Evolutionary conservation across 53 echinoderm and acorn worm genomes (phyloP), one percentile per base, ranked within the genome.

Genomic region (Glandiceps talaboti): DNA sequence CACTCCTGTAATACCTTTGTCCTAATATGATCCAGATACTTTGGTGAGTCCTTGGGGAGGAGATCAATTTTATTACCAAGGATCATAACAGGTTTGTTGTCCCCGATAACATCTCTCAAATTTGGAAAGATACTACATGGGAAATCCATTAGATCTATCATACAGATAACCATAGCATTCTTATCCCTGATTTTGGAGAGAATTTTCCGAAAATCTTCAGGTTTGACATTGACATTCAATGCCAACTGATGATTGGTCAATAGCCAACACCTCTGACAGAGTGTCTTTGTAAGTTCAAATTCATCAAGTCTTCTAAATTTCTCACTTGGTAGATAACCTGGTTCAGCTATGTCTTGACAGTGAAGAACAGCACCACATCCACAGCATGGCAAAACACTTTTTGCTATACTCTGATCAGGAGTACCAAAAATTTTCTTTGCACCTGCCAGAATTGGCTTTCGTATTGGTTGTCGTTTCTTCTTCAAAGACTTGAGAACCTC

Each of bases 331-430:
- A 99, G 29, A 31, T 89, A 99, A 20, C 99, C 99, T 27, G 91
- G 93, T 1, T 26, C 64, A 28, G 81, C 72, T 0, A 74, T 79
- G 32, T 89, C 88, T 25, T 93, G 86, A 73, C 89, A 91, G 20
- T 99, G 99, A 74, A 99, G 81, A 25, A 29, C 31, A 72, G 99
- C 99, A 0, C 97, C 99, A 82, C 99, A 99, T 74, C 99, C 99
- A 33, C 91, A 91, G 77, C 93, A 99, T 27, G 89, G 75, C 1
- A 86, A 30, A 27, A 86, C 73, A 76, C 91, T 93, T 29, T 81
- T 64, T 32, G 91, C 89, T 25, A 89, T 29, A 73, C 26, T 76
- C 25, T 79, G 83, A 77, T 97, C 93, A 30, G 84, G 80, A 0
- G 84, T 90, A n/a, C 88, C 97, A 29, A 77, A 86, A 25, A 84